phyloP scores from a whole-genome alignment of 2,888 invertebrate genomes.

The Harpalus rufipes region DNA sequence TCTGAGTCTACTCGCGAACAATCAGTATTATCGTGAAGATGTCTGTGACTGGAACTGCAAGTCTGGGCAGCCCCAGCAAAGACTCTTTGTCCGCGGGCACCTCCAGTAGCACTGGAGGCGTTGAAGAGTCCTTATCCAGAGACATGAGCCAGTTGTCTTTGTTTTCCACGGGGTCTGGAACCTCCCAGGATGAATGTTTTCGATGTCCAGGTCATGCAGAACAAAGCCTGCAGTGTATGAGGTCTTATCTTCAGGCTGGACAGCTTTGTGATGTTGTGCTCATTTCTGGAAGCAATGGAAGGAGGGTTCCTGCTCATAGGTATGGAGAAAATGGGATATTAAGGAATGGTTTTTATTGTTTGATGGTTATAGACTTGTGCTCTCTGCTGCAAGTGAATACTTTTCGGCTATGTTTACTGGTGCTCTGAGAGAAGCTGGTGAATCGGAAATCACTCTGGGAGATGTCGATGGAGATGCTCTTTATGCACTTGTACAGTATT shows the following conservation, averaged over 20 bases:
- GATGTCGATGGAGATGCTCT: constrained; percentile 93
- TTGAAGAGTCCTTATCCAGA: constrained; percentile 81
- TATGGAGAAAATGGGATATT: constrained; percentile 68
- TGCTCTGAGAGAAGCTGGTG: constrained; percentile 89
- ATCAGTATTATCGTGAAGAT: constrained; percentile 68
- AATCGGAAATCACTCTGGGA: constrained; percentile 90
- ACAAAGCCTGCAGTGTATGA: constrained; percentile 89
- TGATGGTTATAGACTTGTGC: constrained; percentile 82
- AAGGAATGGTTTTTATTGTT: neutral
- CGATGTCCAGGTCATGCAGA: constrained; percentile 90
- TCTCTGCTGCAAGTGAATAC: constrained; percentile 95
- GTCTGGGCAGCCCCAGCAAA: constrained; percentile 74
- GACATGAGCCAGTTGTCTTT: constrained; percentile 84
- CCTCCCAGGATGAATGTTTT: constrained; percentile 88
- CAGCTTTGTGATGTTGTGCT: constrained; percentile 93
- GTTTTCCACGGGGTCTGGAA: constrained; percentile 79
- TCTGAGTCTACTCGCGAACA: constrained; percentile 36
- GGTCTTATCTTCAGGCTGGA: constrained; percentile 88
- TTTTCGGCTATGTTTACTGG: constrained; percentile 98
- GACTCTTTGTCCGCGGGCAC: constrained; percentile 74
- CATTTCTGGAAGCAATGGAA: constrained; percentile 86
- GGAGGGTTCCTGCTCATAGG: constrained; percentile 78
- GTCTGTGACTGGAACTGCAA: constrained; percentile 70
- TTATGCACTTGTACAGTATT: constrained; percentile 91
- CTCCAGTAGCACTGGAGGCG: constrained; percentile 72